Percentiles rank a stretch among this genome's conserved stretches.
Conservation (phyloP, 2,113 vertebrate genomes). For the Stercorarius parasiticus region DNA sequence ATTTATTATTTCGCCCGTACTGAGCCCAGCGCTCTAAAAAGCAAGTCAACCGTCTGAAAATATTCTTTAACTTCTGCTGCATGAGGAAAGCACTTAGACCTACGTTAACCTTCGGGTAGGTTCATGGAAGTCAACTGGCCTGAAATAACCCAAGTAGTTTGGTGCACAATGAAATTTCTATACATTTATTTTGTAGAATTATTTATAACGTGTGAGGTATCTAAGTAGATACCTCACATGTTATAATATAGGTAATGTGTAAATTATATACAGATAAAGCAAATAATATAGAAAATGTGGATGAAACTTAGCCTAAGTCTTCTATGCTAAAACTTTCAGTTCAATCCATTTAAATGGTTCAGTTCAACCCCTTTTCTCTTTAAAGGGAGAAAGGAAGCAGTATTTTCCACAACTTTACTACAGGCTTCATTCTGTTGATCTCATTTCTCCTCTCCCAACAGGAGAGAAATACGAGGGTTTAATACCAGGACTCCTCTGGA, state of each 20-base stretch:
- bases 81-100: neutral
- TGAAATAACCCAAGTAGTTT: neutral
- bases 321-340: neutral
- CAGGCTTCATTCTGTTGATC: neutral
- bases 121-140: neutral
- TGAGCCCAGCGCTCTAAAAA: neutral
- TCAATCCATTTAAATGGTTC: neutral
- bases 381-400: neutral
- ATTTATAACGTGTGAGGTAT: neutral
- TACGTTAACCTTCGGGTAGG: neutral
- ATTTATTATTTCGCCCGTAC: neutral
- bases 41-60: neutral
- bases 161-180: neutral
- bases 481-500: neutral
- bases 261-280: too few relatives aligned
- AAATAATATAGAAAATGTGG: neutral
- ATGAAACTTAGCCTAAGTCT: neutral
- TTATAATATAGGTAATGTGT: too few relatives aligned
- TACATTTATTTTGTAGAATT: neutral
- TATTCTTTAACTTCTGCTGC: neutral
- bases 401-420: neutral
- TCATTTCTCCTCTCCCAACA: neutral
- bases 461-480: neutral
- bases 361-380: neutral
- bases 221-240: too few relatives aligned